Base-by-base conservation (phyloP, 2,888 invertebrate genomes). In the Julus scanicus region DNA sequence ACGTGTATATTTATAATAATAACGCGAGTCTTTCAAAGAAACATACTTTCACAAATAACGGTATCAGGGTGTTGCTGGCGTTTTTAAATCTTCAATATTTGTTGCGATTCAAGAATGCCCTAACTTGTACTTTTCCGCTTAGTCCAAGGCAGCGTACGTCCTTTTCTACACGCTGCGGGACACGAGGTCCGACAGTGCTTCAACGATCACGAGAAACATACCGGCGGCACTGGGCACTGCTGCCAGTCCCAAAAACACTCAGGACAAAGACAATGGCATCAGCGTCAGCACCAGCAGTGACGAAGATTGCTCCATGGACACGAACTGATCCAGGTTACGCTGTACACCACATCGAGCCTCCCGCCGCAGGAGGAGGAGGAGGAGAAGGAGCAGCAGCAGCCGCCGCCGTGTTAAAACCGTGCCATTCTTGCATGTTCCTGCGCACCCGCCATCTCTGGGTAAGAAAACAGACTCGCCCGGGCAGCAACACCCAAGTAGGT, bases 141-240 rank as follows among this genome's bases (percentile, higher is more conserved):
- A 92, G 90, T 92, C 93, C 8, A 93, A 92, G 90, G 92, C 93
- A 44, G 94, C 93, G 1, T 94, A 94, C 90, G 93, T 94, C 17
- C 91, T 94, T 37, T 93, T 94, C 88, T 94, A 94, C 90, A 92
- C 92, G 89, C 90, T 91, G 13, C 91, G 92, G 53, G 91, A 89
- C 83, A 11, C 39, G 48, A 85, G 71, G 20, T 20, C 63, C 11
- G 44, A 48, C 48, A 20, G 86, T 39, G 86, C 44, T 37, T 44
- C 53, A 13, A 48, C 88, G 3, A 80, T 37, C 44, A 40, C 88
- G 37, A 39, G 86, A 20, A 88, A 89, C 37, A 88, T 89, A 53
- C 89, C 89, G 15, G 88, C 89, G 8, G 88, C 89, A 17, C 44
- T 89, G 17, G 89, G 89, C 39, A 86, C 80, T 37, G 83, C 89